These are phyloP conservation scores for Casuarius casuarius DNA, from an alignment of 2,113 vertebrate species.

Conservation along the genomic window DNA sequence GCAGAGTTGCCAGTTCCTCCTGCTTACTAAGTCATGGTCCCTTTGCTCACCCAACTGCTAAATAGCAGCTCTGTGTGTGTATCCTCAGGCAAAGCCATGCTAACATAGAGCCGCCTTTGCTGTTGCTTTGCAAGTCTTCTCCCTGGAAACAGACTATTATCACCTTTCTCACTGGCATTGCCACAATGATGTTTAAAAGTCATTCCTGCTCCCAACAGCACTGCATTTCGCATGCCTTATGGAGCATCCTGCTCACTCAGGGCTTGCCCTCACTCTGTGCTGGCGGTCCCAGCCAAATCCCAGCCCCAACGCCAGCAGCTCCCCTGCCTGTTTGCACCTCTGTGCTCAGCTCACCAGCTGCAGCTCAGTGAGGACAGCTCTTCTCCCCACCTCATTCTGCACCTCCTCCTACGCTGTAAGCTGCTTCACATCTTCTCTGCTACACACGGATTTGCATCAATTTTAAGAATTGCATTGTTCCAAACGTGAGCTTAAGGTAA, in stretches of 20 bases:
- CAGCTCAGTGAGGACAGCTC: neutral
- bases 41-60: neutral
- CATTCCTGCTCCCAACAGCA: neutral
- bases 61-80: neutral
- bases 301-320: neutral
- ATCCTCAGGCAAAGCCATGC: neutral
- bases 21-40: fast-evolving
- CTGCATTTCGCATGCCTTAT: neutral
- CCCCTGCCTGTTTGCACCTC: neutral
- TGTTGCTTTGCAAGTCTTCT: neutral
- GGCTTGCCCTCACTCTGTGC: neutral
- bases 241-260: neutral
- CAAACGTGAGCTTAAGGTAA: neutral
- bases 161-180: neutral
- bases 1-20: neutral
- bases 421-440: neutral
- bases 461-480: neutral
- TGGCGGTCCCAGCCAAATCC: neutral
- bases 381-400: neutral
- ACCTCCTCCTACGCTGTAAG: neutral
- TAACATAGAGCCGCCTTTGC: neutral
- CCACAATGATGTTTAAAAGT: neutral
- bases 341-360: neutral
- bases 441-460: neutral
- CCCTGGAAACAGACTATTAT: neutral